A percentile compares a stretch with the other conserved stretches of the same genome.
phyloP scores from a whole-genome alignment of 2,888 invertebrate species.

The Dorcus parallelipipedus region DNA sequence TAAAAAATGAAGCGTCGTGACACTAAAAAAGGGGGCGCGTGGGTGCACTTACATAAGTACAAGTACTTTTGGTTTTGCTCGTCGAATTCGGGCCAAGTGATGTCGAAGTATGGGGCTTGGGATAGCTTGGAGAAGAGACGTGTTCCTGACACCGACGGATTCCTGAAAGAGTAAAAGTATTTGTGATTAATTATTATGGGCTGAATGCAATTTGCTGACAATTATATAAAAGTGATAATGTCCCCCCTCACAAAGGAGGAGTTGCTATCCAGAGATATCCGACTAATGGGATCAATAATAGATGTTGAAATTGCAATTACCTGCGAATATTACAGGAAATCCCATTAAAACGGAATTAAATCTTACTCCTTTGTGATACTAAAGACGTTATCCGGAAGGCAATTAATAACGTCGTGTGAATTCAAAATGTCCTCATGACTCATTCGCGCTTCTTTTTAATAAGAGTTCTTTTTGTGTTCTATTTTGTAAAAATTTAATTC shows the following conservation, averaged over 20 bases:
- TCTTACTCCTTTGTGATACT: neutral
- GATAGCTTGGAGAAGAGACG: constrained; percentile 39
- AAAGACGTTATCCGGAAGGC: neutral
- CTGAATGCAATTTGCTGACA: neutral
- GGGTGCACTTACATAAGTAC: constrained; percentile 62
- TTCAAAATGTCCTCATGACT: too few species aligned
- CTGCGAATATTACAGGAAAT: neutral
- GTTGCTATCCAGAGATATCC: too few species aligned
- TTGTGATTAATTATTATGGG: too few species aligned
- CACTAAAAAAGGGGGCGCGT: neutral
- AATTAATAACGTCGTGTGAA: neutral
- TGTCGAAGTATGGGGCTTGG: constrained; percentile 46
- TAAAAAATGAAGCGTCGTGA: neutral
- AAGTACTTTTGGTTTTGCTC: constrained; percentile 71
- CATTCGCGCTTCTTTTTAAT: too few species aligned
- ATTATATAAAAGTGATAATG: neutral
- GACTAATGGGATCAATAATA: constrained; percentile 2
- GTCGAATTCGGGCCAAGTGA: constrained; percentile 84
- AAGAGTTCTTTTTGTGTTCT: too few species aligned
- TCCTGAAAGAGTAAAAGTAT: constrained; percentile 51
- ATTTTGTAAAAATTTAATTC: too few species aligned
- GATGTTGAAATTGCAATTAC: constrained; percentile 3
- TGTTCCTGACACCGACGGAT: constrained; percentile 65
- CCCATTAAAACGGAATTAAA: neutral
- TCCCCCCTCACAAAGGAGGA: too few species aligned